Evolutionary conservation across 2,113 vertebrate species (phyloP).

Genomic region (Ariopsis seemanni): DNA sequence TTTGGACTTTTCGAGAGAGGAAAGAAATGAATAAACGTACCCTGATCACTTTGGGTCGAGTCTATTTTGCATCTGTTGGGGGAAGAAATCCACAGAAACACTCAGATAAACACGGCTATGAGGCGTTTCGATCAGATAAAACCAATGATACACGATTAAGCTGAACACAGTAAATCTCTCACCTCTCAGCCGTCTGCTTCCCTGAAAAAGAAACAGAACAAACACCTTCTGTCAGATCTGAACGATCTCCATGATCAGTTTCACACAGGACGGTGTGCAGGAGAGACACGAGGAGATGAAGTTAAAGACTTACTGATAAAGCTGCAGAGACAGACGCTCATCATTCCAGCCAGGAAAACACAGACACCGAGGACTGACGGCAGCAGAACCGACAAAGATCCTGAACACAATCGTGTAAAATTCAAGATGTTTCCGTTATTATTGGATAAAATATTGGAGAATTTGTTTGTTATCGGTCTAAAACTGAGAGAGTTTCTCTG

Average conservation of each 20-base stretch:
- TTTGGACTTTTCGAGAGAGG: not conserved
- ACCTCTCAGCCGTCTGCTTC: not conserved
- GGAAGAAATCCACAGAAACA: not conserved
- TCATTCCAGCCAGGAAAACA: slow-evolving; percentile 4
- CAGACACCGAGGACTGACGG: not conserved
- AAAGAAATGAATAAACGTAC: not conserved
- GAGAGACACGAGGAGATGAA: not conserved
- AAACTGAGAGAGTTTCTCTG: not conserved
- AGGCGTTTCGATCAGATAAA: not conserved
- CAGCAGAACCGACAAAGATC: accelerated
- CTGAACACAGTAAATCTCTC: not conserved
- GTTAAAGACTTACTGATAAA: slow-evolving; percentile 8
- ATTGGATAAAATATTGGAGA: not conserved
- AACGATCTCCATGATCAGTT: not conserved
- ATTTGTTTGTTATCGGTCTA: not conserved
- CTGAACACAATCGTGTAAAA: not conserved
- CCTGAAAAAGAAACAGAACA: not conserved
- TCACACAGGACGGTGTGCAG: not conserved
- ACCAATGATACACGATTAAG: not conserved
- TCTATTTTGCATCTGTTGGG: not conserved
- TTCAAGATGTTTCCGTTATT: not conserved
- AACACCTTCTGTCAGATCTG: not conserved
- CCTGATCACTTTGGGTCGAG: slow-evolving; percentile 1
- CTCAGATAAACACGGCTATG: not conserved
- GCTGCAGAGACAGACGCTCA: slow-evolving; percentile 5